Evolutionary conservation across 1,140 invertebrate species (phyloP), one percentile per base, ranked within the genome.

Genomic region (Bicyclus anynana): DNA sequence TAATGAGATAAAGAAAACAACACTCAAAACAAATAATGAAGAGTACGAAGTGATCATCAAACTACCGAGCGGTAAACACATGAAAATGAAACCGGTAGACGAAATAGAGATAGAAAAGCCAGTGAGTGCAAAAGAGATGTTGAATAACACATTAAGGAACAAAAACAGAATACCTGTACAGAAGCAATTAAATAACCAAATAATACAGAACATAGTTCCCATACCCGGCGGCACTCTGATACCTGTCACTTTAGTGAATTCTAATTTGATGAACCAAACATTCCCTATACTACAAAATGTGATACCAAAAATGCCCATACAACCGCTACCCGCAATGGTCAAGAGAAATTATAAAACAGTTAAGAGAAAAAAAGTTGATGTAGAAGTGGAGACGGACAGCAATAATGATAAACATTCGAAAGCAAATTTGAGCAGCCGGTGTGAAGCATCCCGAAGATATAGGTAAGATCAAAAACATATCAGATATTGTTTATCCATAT

Each of bases 21-120:
- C 10, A 2, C 53, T 44, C 0, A 47, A n/a, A 27, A 51, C 53
- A 13, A 58, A 2, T 1, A n/a, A 33, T 12, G 29, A 72, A 7
- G 72, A 80, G 61, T 76, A 75, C 35, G 80, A 83, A 65, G 81
- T 86, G 5, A 74, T 82, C 3, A 79, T 87, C 1, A 85, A 78
- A 63, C 42, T 84, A 5, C 84, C 84, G 0, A 77, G 67, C 16
- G 80, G 79, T 0, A 83, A 76, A 52, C 66, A 77, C 26, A 69
- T 84, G 1, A 74, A 67, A 53, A 82, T 85, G 81, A 79, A 74
- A 58, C 54, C 74, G 0, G 71, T 81, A 0, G 82, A 87, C 2
- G 81, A 82, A 3, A 53, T 48, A 3, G 58, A 71, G 2, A 53
- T 48, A 3, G 58, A 71, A 2, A 67, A 54, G 51, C 65, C 63